Evolutionary conservation across 2,888 invertebrate species (phyloP).

Genomic region (Nemapogon koenigi): DNA sequence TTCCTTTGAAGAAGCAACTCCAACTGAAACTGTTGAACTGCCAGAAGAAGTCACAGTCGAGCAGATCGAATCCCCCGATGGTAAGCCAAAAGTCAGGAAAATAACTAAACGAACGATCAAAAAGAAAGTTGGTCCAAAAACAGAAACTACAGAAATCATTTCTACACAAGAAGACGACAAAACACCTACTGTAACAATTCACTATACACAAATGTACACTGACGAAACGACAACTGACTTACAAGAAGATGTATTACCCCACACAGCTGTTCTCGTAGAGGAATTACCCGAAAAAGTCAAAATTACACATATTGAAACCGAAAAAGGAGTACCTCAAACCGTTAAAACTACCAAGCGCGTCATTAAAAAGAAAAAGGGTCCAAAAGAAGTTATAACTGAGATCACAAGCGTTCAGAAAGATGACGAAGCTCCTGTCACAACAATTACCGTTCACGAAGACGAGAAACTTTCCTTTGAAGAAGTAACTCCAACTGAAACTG

Average conservation of each 20-base stretch:
- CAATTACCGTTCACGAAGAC: slow-evolving; percentile 18
- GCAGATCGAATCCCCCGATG: slow-evolving; percentile 17
- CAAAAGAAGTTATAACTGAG: slow-evolving; percentile 21
- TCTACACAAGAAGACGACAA: slow-evolving; percentile 31
- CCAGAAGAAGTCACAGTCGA: slow-evolving; percentile 20
- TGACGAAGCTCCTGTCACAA: slow-evolving; percentile 14
- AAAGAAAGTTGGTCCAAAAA: slow-evolving; percentile 27
- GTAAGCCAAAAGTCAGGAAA: slow-evolving; percentile 21
- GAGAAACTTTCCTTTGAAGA: slow-evolving; percentile 14
- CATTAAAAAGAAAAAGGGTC: slow-evolving; percentile 17
- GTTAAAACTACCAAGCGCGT: slow-evolving; percentile 18
- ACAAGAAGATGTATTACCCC: slow-evolving; percentile 6
- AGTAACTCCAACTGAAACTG: no score
- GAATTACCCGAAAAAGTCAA: slow-evolving; percentile 14
- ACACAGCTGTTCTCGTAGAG: slow-evolving; percentile 16
- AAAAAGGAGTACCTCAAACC: slow-evolving; percentile 18
- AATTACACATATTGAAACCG: slow-evolving; percentile 19
- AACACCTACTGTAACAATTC: slow-evolving; percentile 21
- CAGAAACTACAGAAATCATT: slow-evolving; percentile 31
- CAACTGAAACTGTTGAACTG: slow-evolving; percentile 22
- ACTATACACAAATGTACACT: slow-evolving; percentile 20
- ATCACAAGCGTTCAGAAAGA: slow-evolving; percentile 22
- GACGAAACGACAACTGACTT: slow-evolving; percentile 18
- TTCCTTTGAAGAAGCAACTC: slow-evolving; percentile 17
- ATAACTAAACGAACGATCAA: slow-evolving; percentile 26